A percentile compares a stretch with the other conserved stretches of the same genome.
These are phyloP conservation scores for Paralichthys olivaceus DNA, from an alignment of 2,113 vertebrate species.

Conservation along the genomic window DNA sequence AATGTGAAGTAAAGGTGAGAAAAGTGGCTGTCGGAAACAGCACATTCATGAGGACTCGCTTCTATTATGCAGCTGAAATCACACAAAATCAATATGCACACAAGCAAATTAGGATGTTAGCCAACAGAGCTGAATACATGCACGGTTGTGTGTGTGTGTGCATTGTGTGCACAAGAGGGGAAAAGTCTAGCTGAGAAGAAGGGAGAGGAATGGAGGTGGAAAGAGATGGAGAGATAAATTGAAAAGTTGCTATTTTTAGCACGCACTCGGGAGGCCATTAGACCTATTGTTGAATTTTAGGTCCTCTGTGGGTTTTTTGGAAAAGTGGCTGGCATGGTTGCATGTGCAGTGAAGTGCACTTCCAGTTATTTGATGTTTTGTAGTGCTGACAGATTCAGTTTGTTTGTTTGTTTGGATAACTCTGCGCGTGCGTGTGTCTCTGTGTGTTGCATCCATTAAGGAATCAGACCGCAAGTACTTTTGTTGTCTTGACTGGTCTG, in stretches of 20 bases:
- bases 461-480: constrained; percentile 68
- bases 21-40: constrained; percentile 8
- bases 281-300: constrained; percentile 43
- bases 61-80: not conserved
- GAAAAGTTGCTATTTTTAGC: constrained; percentile 60
- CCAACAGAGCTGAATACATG: not conserved
- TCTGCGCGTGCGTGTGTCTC: not conserved
- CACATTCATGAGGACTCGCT: not conserved
- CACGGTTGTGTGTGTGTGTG: constrained; percentile 19
- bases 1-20: constrained; percentile 39
- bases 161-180: constrained; percentile 10
- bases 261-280: constrained; percentile 53
- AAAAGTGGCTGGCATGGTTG: constrained; percentile 43
- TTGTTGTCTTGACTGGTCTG: constrained; percentile 65
- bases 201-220: constrained; percentile 40
- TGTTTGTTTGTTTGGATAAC: constrained; percentile 34
- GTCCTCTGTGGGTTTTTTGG: constrained; percentile 33
- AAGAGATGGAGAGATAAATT: constrained; percentile 54
- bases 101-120: constrained; percentile 11
- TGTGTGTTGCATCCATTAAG: constrained; percentile 67
- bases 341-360: constrained; percentile 42
- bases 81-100: constrained; percentile 24
- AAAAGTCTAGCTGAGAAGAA: constrained; percentile 22
- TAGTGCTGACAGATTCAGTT: constrained; percentile 56
- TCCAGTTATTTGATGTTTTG: constrained; percentile 58